phyloP scores from a whole-genome alignment of 1,140 invertebrate species.

The Holotrichia oblita region DNA sequence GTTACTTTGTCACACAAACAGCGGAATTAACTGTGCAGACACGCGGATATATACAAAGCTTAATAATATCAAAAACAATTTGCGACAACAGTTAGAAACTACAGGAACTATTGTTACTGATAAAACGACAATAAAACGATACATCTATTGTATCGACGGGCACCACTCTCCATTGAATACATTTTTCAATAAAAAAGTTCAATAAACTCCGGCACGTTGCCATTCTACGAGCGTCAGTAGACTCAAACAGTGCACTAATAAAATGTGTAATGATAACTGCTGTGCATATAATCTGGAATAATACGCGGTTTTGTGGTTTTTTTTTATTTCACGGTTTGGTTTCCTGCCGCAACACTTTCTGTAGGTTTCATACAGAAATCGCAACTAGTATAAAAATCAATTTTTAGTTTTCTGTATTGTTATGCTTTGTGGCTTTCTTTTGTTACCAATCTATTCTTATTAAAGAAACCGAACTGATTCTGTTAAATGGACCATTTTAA shows the following conservation, averaged over 20 bases:
- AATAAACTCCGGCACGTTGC: slow-evolving; percentile 6
- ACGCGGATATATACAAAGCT: background rate
- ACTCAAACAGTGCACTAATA: background rate
- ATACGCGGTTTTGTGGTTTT: slow-evolving; percentile 1
- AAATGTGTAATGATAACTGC: slow-evolving; percentile 7
- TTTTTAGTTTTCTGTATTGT: too few species aligned
- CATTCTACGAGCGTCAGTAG: background rate
- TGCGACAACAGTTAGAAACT: background rate
- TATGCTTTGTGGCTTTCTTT: too few species aligned
- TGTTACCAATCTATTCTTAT: too few species aligned
- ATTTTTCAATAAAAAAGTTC: slow-evolving; percentile 14
- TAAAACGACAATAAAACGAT: slow-evolving; percentile 13
- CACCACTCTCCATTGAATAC: background rate
- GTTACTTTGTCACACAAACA: background rate
- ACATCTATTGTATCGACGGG: slow-evolving; percentile 1
- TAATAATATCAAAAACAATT: slow-evolving; percentile 2
- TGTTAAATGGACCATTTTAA: too few species aligned
- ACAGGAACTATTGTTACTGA: slow-evolving; percentile 16
- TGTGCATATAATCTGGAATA: background rate
- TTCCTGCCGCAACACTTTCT: too few species aligned
- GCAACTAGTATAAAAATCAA: too few species aligned
- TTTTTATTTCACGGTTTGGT: background rate
- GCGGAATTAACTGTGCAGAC: background rate
- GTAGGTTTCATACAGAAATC: too few species aligned
- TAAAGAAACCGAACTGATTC: too few species aligned